Evolutionary conservation across 2,113 vertebrate genomes (phyloP).

Genomic region (Herpetotheres cachinnans): DNA sequence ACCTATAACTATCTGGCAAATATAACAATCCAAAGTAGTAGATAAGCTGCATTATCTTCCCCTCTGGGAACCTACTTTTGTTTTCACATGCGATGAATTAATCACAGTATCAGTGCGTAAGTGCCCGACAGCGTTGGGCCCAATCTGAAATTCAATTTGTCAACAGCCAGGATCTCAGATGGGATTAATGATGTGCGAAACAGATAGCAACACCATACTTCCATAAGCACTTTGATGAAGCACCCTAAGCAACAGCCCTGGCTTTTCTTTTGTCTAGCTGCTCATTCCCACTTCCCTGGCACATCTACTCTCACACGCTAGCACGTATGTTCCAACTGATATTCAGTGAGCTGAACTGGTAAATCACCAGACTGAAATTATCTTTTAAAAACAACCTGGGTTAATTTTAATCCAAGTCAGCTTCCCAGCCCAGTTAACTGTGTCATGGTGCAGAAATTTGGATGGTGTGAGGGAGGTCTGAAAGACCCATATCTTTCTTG

Average conservation of each 20-base stretch:
- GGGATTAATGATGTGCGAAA: accelerated
- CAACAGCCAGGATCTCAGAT: background rate
- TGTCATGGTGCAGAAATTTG: background rate
- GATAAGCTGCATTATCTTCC: background rate
- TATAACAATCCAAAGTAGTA: background rate
- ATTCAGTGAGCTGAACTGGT: background rate
- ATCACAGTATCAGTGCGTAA: background rate
- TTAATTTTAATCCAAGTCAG: background rate
- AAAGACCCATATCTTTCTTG: background rate
- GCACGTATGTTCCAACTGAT: background rate
- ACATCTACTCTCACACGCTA: background rate
- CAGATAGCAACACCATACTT: background rate
- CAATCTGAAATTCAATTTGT: background rate
- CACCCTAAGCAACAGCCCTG: accelerated
- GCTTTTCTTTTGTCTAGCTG: background rate
- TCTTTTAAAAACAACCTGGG: background rate
- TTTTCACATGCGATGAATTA: background rate
- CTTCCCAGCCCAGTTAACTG: background rate
- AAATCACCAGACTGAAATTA: background rate
- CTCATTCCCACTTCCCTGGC: background rate
- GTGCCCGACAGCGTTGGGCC: background rate
- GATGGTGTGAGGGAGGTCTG: background rate
- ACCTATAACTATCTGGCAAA: background rate
- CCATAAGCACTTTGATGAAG: background rate
- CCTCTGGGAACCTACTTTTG: background rate